Conservation (phyloP, 2,888 invertebrate genomes). For the Dasysyrphus tricinctus region DNA sequence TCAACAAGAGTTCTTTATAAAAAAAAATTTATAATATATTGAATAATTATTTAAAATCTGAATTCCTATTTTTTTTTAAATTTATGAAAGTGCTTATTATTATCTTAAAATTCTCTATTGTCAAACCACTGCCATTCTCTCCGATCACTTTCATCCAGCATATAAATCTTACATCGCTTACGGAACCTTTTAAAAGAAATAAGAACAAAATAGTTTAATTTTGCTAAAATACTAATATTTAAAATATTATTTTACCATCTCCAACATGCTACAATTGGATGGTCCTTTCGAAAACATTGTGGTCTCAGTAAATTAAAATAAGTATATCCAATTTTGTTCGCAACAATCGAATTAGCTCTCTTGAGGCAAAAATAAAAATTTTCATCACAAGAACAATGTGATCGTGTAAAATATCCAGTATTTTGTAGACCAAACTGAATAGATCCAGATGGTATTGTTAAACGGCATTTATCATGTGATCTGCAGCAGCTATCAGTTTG, state of each 20-base stretch:
- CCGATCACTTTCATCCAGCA: conserved; percentile 84
- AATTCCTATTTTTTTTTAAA: no score
- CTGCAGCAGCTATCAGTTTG: conserved; percentile 89
- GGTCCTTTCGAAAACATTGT: conserved; percentile 88
- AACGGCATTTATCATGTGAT: conserved; percentile 88
- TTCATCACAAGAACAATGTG: conserved; percentile 89
- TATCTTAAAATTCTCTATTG: conserved; percentile 84
- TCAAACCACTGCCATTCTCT: conserved; percentile 87
- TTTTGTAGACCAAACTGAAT: conserved; percentile 87
- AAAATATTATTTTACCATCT: conserved; percentile 67
- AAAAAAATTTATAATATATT: no score
- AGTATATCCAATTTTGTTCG: conserved; percentile 87
- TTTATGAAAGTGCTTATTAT: no score
- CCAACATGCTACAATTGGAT: conserved; percentile 83
- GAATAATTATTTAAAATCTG: no score
- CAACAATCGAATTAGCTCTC: conserved; percentile 84
- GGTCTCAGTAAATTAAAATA: conserved; percentile 90
- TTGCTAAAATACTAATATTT: background rate
- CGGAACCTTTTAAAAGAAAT: conserved; percentile 58
- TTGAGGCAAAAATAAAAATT: conserved; percentile 88
- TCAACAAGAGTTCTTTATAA: no score
- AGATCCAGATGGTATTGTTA: conserved; percentile 85
- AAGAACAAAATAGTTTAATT: conserved; percentile 8
- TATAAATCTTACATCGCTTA: conserved; percentile 85
- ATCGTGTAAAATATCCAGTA: conserved; percentile 88